These are phyloP conservation scores for Drosophila histrio DNA, from an alignment of 2,888 invertebrate species.

Conservation along the genomic window DNA sequence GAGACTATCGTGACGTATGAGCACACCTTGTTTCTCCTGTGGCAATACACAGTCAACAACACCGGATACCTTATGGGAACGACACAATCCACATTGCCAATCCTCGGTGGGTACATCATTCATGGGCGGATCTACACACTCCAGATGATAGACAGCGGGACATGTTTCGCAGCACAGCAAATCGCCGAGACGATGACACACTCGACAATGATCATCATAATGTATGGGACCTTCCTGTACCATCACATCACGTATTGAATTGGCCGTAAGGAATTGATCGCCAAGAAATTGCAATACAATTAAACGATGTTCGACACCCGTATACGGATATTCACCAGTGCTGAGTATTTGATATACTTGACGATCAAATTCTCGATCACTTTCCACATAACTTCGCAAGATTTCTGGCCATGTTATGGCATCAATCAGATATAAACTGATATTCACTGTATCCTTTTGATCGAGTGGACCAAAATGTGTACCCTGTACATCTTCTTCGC, in stretches of 20 bases:
- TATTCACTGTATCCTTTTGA: conserved; percentile 98
- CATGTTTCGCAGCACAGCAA: conserved; percentile 98
- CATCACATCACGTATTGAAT: conserved; percentile 96
- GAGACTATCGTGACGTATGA: conserved; percentile 96
- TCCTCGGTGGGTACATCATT: conserved; percentile 97
- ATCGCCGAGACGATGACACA: conserved; percentile 96
- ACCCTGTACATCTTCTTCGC: conserved; percentile 97
- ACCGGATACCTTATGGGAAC: conserved; percentile 95
- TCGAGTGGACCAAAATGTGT: conserved; percentile 98
- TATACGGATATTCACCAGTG: conserved; percentile 95
- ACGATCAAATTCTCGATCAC: conserved; percentile 92
- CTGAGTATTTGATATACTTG: conserved; percentile 89
- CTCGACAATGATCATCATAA: conserved; percentile 96
- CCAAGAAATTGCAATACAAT: conserved; percentile 95
- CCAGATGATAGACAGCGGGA: conserved; percentile 98
- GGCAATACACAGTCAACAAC: conserved; percentile 97
- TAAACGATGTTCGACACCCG: conserved; percentile 90
- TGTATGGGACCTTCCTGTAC: conserved; percentile 97
- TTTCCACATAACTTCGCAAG: conserved; percentile 94
- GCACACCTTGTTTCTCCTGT: conserved; percentile 94
- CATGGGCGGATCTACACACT: conserved; percentile 97
- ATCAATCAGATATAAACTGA: conserved; percentile 96
- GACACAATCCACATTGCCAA: conserved; percentile 98
- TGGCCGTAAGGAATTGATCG: conserved; percentile 96
- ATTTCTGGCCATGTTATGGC: conserved; percentile 98